These are phyloP conservation scores for Hypomesus transpacificus DNA, from an alignment of 2,113 vertebrate genomes.

Conservation along the genomic window DNA sequence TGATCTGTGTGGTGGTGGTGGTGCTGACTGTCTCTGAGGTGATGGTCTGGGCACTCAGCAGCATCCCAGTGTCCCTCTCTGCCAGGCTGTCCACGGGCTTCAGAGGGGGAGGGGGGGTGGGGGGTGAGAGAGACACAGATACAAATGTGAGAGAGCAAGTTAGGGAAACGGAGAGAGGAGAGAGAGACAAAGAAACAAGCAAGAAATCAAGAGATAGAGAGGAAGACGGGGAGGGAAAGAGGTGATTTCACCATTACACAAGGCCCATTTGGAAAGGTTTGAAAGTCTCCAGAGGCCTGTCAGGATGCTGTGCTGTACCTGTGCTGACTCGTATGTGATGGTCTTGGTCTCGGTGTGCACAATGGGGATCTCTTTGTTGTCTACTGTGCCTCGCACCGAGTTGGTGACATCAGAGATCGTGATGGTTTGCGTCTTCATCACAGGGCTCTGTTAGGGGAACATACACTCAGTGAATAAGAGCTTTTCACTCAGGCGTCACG, in stretches of 20 bases:
- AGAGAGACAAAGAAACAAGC: too few species aligned
- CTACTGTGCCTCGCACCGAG: constrained; percentile 78
- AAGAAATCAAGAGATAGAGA: too few species aligned
- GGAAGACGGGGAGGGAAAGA: constrained; percentile 51
- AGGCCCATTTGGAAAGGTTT: not conserved
- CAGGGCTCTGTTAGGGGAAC: constrained; percentile 76
- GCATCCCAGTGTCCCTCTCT: constrained; percentile 85
- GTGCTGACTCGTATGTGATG: constrained; percentile 94
- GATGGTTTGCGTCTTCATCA: constrained; percentile 93
- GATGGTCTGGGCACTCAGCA: constrained; percentile 95
- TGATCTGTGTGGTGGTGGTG: constrained; percentile 99
- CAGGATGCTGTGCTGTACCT: constrained; percentile 70
- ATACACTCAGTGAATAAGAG: constrained; percentile 24
- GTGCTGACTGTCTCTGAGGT: constrained; percentile 96
- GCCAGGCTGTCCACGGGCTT: constrained; percentile 78
- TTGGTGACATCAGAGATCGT: constrained; percentile 90
- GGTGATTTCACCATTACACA: constrained; percentile 29
- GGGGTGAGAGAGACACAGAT: too few species aligned
- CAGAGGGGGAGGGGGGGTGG: too few species aligned
- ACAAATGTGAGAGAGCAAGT: too few species aligned
- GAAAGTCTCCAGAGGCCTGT: not conserved
- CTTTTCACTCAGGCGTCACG: too few species aligned
- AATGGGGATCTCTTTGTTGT: constrained; percentile 87
- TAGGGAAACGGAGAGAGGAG: too few species aligned
- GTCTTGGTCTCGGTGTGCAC: constrained; percentile 97